Evolutionary conservation across 2,113 vertebrate genomes (phyloP).

Genomic region (Saguinus imperator): DNA sequence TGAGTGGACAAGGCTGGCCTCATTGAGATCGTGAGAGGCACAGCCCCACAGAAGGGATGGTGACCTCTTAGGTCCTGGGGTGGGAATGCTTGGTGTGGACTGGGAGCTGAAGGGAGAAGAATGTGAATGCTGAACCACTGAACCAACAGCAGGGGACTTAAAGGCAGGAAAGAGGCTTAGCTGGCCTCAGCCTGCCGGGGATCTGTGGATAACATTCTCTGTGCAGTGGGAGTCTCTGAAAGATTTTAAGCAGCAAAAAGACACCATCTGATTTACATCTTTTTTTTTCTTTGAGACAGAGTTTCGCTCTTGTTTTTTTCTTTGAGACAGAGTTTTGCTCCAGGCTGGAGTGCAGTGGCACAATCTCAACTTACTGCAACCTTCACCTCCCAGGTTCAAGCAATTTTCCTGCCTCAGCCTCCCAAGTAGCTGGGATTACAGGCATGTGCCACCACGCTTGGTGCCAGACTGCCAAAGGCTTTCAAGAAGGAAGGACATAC

Average conservation of each 20-base stretch:
- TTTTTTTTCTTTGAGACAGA: too few species aligned
- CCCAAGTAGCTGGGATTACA: too few species aligned
- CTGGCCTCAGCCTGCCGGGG: too few species aligned
- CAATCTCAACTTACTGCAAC: too few species aligned
- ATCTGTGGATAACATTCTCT: background rate
- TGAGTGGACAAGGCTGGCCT: too few species aligned
- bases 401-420: too few species aligned
- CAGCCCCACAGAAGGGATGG: background rate
- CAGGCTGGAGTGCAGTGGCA: too few species aligned
- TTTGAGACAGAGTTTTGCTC: too few species aligned
- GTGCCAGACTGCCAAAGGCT: background rate
- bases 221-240: background rate
- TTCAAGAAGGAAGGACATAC: background rate
- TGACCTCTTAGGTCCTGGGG: background rate
- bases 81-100: background rate
- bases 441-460: too few species aligned
- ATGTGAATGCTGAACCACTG: background rate
- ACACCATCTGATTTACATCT: background rate
- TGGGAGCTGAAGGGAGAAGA: background rate
- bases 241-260: background rate
- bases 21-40: background rate
- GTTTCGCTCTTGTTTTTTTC: too few species aligned
- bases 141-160: background rate
- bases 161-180: background rate
- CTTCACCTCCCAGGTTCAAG: too few species aligned